A percentile compares a stretch with the other conserved stretches of the same genome.
These are phyloP conservation scores for Acropora tenuis DNA, from an alignment of 64 coral and sea anemone species.

Conservation along the genomic window DNA sequence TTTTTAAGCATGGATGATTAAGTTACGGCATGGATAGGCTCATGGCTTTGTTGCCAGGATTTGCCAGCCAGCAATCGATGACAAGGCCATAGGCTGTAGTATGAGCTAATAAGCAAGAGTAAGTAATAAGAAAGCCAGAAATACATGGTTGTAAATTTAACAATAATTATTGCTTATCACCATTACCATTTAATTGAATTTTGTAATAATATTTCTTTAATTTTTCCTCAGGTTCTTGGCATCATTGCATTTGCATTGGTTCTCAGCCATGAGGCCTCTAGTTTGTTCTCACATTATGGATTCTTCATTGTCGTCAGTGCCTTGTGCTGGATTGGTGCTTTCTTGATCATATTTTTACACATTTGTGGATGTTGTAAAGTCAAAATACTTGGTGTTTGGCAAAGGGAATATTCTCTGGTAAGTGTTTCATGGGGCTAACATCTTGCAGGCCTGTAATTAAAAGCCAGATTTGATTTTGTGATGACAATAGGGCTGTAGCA, in stretches of 20 bases:
- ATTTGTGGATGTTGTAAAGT: slow-evolving; percentile 84
- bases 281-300: slow-evolving; percentile 93
- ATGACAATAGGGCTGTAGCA: too few relatives aligned
- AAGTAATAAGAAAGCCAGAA: too few relatives aligned
- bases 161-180: background rate
- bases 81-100: too few relatives aligned
- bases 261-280: slow-evolving; percentile 66
- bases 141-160: too few relatives aligned
- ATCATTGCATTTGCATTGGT: slow-evolving; percentile 86
- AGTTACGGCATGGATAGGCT: too few relatives aligned
- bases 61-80: too few relatives aligned
- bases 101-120: too few relatives aligned
- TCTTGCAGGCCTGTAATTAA: too few relatives aligned
- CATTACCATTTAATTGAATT: background rate
- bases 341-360: slow-evolving; percentile 79
- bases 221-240: slow-evolving; percentile 64
- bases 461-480: too few relatives aligned
- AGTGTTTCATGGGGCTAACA: background rate
- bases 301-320: slow-evolving; percentile 96
- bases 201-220: background rate
- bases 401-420: slow-evolving; percentile 96
- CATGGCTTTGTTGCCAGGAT: too few relatives aligned
- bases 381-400: slow-evolving; percentile 87
- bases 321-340: slow-evolving; percentile 84
- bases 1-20: too few relatives aligned